Evolutionary conservation across 2,888 invertebrate species (phyloP), one percentile per base, ranked within the genome.

Genomic region (Ophioninae sp.): DNA sequence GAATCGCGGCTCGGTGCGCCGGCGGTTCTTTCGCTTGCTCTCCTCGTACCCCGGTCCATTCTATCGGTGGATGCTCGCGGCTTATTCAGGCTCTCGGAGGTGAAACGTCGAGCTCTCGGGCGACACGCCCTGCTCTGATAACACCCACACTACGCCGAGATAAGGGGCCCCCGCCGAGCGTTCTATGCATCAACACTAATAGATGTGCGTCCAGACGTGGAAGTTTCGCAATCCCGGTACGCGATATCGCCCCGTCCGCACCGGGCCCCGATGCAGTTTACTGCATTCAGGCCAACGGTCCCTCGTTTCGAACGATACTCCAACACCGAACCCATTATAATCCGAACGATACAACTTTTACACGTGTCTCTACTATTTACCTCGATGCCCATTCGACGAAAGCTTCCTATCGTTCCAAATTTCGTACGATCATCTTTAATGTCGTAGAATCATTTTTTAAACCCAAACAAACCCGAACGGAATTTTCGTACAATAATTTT

Each of bases 111-210:
- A 72, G 82, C 80, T 85, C 89, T 84, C 37, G 62, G 86, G 89
- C 90, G 92, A 91, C 92, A 92, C 92, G 91, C 92, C 92, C 92
- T 92, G 91, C 87, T 88, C 90, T 91, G 92, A 93, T 93, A 93
- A 92, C 92, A 92, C 92, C 92, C 92, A 93, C 92, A 93, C 92
- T 89, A 89, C 23, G 87, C 87, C 86, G 89, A 91, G 90, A 90
- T 90, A 91, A 81, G 82, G 88, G 87, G 88, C 87, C 50, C 50
- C 50, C 50, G 50, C 50, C 82, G 83, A 78, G 56, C 80, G 75
- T 79, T 74, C 30, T 76, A 79, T 85, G 81, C 83, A 84, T 82
- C 85, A 78, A 89, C 88, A 90, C 91, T 91, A 90, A 91, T 91
- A 90, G 91, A 91, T 90, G 90, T 91, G 90, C 91, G 91, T 90